Evolutionary conservation across 2,797 vertebrate genomes (phyloP), one percentile per base, ranked within the genome.

Genomic region (Trachurus trachurus): DNA sequence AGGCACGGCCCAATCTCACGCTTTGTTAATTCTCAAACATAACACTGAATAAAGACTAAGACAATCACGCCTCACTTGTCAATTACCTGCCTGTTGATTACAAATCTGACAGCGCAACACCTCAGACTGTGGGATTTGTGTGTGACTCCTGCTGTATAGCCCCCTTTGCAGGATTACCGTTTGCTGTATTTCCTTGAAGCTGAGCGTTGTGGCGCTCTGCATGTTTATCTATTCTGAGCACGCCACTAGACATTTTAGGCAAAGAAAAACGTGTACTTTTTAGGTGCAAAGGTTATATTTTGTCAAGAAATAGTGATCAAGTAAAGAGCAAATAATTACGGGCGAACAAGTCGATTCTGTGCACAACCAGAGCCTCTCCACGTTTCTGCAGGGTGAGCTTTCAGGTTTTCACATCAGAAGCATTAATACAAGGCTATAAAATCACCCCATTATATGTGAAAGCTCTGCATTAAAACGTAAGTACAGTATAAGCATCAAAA

Each of bases 11-110:
- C 86, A 89, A 92, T 92, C 91, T 90, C 88, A 89, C 78, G 87
- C 91, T 94, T 92, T 91, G 93, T 94, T 94, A 93, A 91, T 88
- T 81, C 88, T 80, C 78, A 83, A 90, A 81, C 86, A 73, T 68
- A 78, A 86, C 86, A 81, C 71, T 53, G 87, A 83, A 89, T 85
- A 75, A 91, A 80, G 82, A 87, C 83, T 68, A 76, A 89, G 83
- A 87, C 84, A 85, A 87, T 81, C 89, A 80, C 63, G 78, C 85
- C 75, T 91, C 83, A 71, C 88, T 89, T 82, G 88, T 82, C 89
- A 81, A 78, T 84, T 85, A 92, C 76, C 79, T 85, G 89, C 89
- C 84, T 85, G 89, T 87, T 91, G 89, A 91, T 89, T 85, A 76
- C 60, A 74, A 72, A 84, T 52, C 56, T 62, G 84, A 87, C 81